phyloP scores from a whole-genome alignment of 2,113 vertebrate species.

The Craseonycteris thonglongyai region DNA sequence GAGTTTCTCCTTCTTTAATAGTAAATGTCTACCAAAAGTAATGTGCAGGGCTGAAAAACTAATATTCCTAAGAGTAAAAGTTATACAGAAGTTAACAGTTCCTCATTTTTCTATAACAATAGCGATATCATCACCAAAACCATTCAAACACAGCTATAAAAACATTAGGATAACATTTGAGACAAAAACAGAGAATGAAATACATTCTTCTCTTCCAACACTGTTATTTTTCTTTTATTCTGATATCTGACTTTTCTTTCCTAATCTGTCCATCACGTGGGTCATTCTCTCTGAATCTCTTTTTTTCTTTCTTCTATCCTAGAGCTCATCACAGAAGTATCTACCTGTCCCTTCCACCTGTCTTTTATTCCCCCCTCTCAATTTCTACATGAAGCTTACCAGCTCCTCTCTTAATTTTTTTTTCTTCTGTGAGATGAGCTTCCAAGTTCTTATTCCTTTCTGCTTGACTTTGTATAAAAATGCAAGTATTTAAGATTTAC shows the following conservation, averaged over 20 bases:
- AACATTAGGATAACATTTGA: neutral
- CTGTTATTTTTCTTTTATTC: neutral
- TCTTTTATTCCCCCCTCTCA: neutral
- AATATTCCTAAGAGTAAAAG: neutral
- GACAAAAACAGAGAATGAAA: neutral
- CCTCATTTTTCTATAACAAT: constrained; percentile 2
- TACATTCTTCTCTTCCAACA: neutral
- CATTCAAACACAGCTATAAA: neutral
- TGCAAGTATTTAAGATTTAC: constrained; percentile 23
- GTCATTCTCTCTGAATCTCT: neutral
- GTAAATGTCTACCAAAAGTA: neutral
- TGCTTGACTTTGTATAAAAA: constrained; percentile 11
- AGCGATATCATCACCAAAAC: neutral
- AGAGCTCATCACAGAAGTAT: neutral
- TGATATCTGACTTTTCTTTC: neutral
- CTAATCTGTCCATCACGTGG: neutral
- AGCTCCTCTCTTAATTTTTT: neutral
- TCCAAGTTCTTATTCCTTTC: constrained; percentile 10
- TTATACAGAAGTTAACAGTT: neutral
- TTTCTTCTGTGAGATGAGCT: neutral
- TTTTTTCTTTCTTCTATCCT: neutral
- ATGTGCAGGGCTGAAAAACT: neutral
- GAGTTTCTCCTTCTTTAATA: neutral
- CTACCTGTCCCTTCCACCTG: neutral
- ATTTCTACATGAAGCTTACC: neutral